Conservation (phyloP, 2,797 vertebrate genomes). For the Muraenolepis orangiensis region DNA sequence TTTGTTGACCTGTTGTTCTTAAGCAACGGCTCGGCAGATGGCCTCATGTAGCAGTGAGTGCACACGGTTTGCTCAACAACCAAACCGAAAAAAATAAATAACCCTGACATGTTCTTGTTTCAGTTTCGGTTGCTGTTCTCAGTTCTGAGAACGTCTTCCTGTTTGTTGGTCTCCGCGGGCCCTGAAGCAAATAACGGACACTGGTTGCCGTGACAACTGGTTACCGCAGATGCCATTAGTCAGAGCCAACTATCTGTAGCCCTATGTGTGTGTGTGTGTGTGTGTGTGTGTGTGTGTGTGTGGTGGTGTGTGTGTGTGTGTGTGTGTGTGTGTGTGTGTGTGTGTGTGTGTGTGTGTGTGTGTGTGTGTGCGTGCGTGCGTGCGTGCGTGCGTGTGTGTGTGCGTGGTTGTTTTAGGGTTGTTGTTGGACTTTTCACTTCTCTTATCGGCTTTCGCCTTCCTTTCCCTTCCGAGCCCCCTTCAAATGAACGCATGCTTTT, state of each 20-base stretch:
- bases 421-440: background rate
- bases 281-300: too few species aligned
- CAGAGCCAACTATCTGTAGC: conserved; percentile 18
- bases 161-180: conserved; percentile 52
- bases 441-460: background rate
- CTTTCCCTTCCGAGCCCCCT: background rate
- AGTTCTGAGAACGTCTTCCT: conserved; percentile 56
- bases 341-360: too few species aligned
- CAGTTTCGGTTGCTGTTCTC: conserved; percentile 60
- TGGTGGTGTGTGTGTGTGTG: too few species aligned
- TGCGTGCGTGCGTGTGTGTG: too few species aligned
- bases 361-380: too few species aligned
- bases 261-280: too few species aligned
- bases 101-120: conserved; percentile 49
- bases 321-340: too few species aligned
- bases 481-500: background rate
- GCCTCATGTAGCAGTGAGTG: background rate
- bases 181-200: conserved; percentile 6
- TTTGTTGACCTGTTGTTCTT: too few species aligned
- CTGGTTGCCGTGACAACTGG: conserved; percentile 36
- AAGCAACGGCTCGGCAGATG: conserved; percentile 20
- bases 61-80: conserved; percentile 10
- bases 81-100: conserved; percentile 13
- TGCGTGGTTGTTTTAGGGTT: too few species aligned
- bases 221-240: conserved; percentile 36